Evolutionary conservation across 2,888 invertebrate species (phyloP), one percentile per base, ranked within the genome.

Genomic region (Malthinus seriepunctatus): DNA sequence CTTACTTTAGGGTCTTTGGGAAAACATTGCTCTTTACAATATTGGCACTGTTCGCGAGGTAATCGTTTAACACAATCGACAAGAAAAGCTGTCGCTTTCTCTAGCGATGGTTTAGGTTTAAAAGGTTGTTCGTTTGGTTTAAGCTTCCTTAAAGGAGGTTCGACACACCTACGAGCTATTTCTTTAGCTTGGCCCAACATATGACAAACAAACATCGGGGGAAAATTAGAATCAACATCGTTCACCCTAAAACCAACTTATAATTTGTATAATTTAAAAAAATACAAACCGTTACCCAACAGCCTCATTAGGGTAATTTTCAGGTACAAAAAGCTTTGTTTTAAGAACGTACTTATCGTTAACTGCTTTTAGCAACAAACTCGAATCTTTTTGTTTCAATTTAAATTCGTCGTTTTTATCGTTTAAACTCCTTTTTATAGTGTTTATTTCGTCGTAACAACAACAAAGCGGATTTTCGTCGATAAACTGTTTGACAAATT

Each of bases 401-500:
- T 87, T 88, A 3, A 89, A 71, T 67, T 85, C 85, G 69, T 87
- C 86, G 8, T 73, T 70, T 7, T 76, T 71, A 4, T 67, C 63
- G 37, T 62, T 70, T 3, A 87, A 70, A 14, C 83, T 75, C 60
- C 80, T 79, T 64, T 86, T 87, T 50, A 89, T 73, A 42, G 78
- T 73, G 58, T 83, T 80, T 59, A 90, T 87, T 77, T 90, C 90
- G 69, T 88, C 87, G 64, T 86, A 86, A 68, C 89, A 89, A 56
- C 88, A 86, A 70, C 86, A 87, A 3, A 90, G 77, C 0, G 88
- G 86, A 77, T 89, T 88, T 63, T 89, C 88, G 46, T 84, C 82
- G 9, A 89, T 76, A 71, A 89, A 90, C 60, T 82, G 84, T 48
- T 82, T 77, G 5, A 89, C 76, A 70, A 89, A 88, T 65, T 83